Base-by-base conservation (phyloP, 2,888 invertebrate genomes). In the Macropis europaea region DNA sequence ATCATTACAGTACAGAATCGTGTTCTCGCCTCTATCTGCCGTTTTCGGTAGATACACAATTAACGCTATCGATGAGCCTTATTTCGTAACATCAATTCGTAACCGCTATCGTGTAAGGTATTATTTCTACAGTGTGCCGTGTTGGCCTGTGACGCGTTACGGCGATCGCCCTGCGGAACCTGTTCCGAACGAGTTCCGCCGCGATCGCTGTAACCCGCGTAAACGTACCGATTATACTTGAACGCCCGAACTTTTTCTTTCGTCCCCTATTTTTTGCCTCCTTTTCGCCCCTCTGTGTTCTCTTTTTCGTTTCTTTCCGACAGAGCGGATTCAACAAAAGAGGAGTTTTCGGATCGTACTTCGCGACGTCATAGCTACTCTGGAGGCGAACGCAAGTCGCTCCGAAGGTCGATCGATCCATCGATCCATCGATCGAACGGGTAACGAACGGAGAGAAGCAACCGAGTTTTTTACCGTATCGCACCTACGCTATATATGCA, bases 1-100 rank as follows among this genome's bases (percentile, higher is more conserved):
- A 86, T 85, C 80, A 84, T 85, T 84, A 86, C 82, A 82, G 76
- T 83, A 82, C 79, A 81, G 83, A 79, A 82, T 85, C 77, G 78
- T 84, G 84, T 50, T 28, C 30, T 45, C 50, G 70, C 26, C 48
- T n/a, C n/a, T 79, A 69, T 75, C 83, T 86, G 84, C 81, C 79
- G 82, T 66, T 77, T 82, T 81, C 60, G 56, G 78, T n/a, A 81
- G 80, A 81, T 80, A 73, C 81, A 82, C 76, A 79, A 78, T 84
- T 52, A 50, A 69, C 43, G 59, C 59, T 69, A 69, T 45, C 43
- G 69, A 50, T 59, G 59, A 71, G 36, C 26, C 50, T 69, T 69
- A 69, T 11, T 57, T 13, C 54, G 45, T 69, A 69, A 69, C 69
- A 69, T 70, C 59, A 69, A 69, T 69, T 70, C 34, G 28, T 70